A percentile compares a stretch with the other conserved stretches of the same genome.
Conservation (phyloP, 2,797 vertebrate species). For the Centroberyx gerrardi region DNA sequence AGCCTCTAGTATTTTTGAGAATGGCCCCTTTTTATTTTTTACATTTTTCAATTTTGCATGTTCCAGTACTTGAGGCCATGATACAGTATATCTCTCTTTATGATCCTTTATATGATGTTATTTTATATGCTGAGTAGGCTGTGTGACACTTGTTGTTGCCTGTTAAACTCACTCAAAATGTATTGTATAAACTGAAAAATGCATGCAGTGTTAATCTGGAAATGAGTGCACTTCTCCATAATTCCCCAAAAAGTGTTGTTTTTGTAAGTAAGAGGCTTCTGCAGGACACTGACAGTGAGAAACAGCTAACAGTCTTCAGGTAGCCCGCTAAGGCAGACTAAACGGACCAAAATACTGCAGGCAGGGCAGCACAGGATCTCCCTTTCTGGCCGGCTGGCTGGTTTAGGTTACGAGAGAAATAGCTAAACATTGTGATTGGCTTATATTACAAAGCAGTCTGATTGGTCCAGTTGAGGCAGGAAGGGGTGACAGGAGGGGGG, state of each 20-base stretch:
- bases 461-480: conserved; percentile 39
- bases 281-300: neutral
- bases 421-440: conserved; percentile 32
- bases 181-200: neutral
- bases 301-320: neutral
- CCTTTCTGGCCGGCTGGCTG: neutral
- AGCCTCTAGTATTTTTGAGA: too few relatives aligned
- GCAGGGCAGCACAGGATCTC: neutral
- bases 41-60: too few relatives aligned
- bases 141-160: neutral
- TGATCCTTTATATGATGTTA: neutral
- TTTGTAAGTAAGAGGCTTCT: neutral
- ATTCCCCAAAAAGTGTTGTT: neutral
- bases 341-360: neutral
- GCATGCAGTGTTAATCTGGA: neutral
- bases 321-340: neutral
- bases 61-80: too few relatives aligned
- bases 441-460: conserved; percentile 38
- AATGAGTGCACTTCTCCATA: neutral
- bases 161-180: neutral
- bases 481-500: conserved; percentile 3
- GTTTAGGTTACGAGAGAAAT: conserved; percentile 28
- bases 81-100: too few relatives aligned
- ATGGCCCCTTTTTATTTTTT: too few relatives aligned
- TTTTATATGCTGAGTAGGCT: neutral